Base-by-base conservation (phyloP, 2,888 invertebrate species). In the Cistogaster globosa region DNA sequence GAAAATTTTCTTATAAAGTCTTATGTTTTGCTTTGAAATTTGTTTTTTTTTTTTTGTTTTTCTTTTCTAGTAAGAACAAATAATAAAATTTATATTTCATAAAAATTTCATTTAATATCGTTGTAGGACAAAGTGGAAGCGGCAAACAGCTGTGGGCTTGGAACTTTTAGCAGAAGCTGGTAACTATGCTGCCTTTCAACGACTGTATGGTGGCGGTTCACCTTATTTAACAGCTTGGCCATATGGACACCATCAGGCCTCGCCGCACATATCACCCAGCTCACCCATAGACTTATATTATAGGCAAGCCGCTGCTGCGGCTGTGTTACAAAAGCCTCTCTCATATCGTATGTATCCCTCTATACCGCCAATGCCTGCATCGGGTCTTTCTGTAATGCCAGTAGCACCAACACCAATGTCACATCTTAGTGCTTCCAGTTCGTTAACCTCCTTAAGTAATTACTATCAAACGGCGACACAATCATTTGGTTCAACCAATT, bases 91-190 rank as follows among this genome's bases (percentile, higher is more conserved):
- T 14, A 42, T 12, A 14, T 42, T 3, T 42, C 14, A 11, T 6
- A 42, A 42, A 14, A 42, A 14, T 32, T 32, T 32, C 32, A 7
- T 32, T 32, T 32, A 32, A 32, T 55, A 11, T 60, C 4, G 14
- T 90, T 89, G 91, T 94, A 94, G 94, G 95, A 99, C 99, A 92
- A 99, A 99, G 94, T 99, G 99, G 99, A 99, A 99, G 93, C 95
- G 99, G 5, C 99, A 99, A 93, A 98, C 99, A 20, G 98, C 99
- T 0, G 99, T 99, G 3, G 99, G 99, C 0, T 93, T 99, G 88
- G 99, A 99, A 92, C 95, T 99, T 63, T 94, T 99, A 76, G 98
- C 98, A 7, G 99, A 99, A 93, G 98, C 99, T 0, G 98, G 98
- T 22, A 99, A 99, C 94, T 98, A 98, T 93, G 98, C 98, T 4